These are phyloP conservation scores for Carapus acus DNA, from an alignment of 2,797 vertebrate genomes.

Conservation along the genomic window DNA sequence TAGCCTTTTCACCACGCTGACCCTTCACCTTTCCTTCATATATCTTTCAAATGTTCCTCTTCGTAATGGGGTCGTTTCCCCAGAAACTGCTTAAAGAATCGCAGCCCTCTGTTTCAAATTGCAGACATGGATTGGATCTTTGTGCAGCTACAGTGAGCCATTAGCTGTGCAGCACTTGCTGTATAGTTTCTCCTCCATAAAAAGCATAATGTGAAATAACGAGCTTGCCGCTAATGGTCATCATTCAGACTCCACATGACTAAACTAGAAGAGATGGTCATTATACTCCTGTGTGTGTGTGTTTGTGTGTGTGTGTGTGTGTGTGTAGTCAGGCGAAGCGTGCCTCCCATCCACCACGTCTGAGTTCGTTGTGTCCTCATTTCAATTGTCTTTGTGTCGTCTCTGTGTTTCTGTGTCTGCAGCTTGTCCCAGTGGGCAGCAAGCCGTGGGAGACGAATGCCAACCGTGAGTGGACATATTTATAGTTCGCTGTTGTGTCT, in stretches of 20 bases:
- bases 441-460: conserved; percentile 32
- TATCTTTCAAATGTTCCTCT: conserved; percentile 54
- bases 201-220: conserved; percentile 10
- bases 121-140: conserved; percentile 15
- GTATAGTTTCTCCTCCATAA: conserved; percentile 6
- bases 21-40: conserved; percentile 51
- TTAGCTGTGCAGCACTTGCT: conserved; percentile 3
- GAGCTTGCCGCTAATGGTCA: conserved; percentile 11
- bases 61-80: conserved; percentile 54
- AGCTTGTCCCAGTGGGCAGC: conserved; percentile 70
- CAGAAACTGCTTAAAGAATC: conserved; percentile 51
- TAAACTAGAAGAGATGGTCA: conserved; percentile 10
- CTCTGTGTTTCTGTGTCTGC: conserved; percentile 22
- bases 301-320: conserved; percentile 22
- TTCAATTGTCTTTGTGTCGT: conserved; percentile 4
- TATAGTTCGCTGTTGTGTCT: neutral
- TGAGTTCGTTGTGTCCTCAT: conserved; percentile 7
- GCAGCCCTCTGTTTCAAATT: conserved; percentile 11
- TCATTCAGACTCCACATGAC: conserved; percentile 2
- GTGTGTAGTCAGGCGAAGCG: conserved; percentile 9
- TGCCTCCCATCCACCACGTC: conserved; percentile 5
- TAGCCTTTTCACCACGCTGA: conserved; percentile 44
- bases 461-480: conserved; percentile 57
- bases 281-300: too few species aligned
- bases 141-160: conserved; percentile 28